Base-by-base conservation (phyloP, 2,888 invertebrate genomes). In the Patella depressa region DNA sequence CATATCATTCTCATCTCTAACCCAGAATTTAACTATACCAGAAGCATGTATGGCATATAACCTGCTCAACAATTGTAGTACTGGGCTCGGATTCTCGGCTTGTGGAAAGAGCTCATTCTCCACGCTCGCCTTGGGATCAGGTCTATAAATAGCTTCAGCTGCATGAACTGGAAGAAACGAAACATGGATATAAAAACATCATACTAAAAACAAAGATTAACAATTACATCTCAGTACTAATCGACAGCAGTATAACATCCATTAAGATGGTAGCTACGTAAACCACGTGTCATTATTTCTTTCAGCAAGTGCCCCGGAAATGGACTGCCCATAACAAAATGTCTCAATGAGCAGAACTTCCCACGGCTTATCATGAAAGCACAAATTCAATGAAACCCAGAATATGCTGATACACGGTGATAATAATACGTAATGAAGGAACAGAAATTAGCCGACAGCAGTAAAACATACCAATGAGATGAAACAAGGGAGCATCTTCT, bases 41-140 rank as follows among this genome's bases (percentile, higher is more conserved):
- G 74, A 77, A 12, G 87, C 87, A 53, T 86, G 81, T 17, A 85
- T 85, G 71, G 79, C 84, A 71, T 87, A 88, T 53, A 87, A 73
- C 65, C 81, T 82, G 24, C 83, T 80, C 19, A 87, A 72, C 9
- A 88, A 72, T 14, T 78, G 77, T 15, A 84, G 73, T 11, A 84
- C 77, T 9, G 88, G 88, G 53, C 77, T 80, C 4, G 88, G 88
- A 77, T 88, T 88, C 71, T 86, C 85, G 7, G 84, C 84, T 14
- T 82, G 80, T 7, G 85, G 81, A 76, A 85, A 88, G 34, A 87
- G 77, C 59, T 83, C 83, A 70, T 85, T 83, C 55, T 85, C 82
- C 2, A 84, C 83, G 73, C 86, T 85, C 70, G 80, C 82, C 0
- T 57, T 73, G 0, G 85, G 84, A 79, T 87, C 81, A 5, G 86